Evolutionary conservation across 2,797 vertebrate genomes (phyloP), one percentile per base, ranked within the genome.

Genomic region (Buphagus erythrorhynchus): DNA sequence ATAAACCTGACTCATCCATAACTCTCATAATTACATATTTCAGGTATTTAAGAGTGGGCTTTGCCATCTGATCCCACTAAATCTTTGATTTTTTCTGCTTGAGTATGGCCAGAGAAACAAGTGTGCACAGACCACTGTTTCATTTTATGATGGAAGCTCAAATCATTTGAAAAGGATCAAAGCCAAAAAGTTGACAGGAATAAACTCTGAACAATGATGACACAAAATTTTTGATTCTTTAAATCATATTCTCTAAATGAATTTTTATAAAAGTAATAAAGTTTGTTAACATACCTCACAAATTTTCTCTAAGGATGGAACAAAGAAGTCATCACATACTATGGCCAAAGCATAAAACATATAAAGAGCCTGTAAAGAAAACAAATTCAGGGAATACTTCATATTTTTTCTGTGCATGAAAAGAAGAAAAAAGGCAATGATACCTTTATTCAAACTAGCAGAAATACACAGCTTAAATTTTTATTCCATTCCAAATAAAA

Each of bases 341-440:
- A 99, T 99, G 86, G 99, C 99, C 95, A 99, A 98, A 54, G 99
- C 99, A 75, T 99, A 99, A 96, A 99, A 99, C 99, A 99, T 99
- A 97, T 99, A 99, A 93, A 99, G 98, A 40, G 99, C 97, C 99
- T 99, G 96, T 4, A 42, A 74, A 93, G 36, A 92, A 87, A 96
- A 94, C 9, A 78, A 13, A 49, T 43, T 25, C 38, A 80, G 74
- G 52, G 58, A 86, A 87, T 74, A 62, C 1, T 73, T 90, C 28
- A 73, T 11, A 59, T 62, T 90, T 67, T 66, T 84, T 25, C 71
- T 49, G 28, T 33, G 66, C 10, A 17, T 55, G 55, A 85, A 65
- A 88, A 87, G 15, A 86, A 6, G 25, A 65, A 80, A 67, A 45
- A 91, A 77, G 4, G 36, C 25, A 78, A 76, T 25, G 13, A 4